phyloP scores from a whole-genome alignment of 1,140 invertebrate species.

The Drosophila neocordata region DNA sequence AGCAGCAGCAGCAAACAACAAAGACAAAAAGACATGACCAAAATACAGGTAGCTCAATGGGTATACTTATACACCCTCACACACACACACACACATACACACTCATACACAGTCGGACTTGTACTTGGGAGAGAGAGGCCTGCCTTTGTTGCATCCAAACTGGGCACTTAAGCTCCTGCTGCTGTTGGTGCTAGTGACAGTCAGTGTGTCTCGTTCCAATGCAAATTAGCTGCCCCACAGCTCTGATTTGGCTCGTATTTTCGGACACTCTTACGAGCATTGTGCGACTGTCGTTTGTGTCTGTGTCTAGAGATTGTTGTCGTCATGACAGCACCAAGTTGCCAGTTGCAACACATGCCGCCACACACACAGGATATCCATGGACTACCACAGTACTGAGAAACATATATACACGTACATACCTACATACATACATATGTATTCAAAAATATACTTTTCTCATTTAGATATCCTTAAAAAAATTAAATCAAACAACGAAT shows the following conservation, averaged over 20 bases:
- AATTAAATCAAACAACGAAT: no score
- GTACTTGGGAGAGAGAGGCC: slow-evolving; percentile 10
- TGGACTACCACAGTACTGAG: background rate
- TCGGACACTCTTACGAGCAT: slow-evolving; percentile 61
- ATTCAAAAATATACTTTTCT: no score
- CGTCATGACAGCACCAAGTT: slow-evolving; percentile 16
- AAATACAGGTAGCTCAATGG: slow-evolving; percentile 44
- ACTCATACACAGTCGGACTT: background rate
- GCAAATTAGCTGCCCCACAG: slow-evolving; percentile 75
- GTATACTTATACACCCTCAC: slow-evolving; percentile 37
- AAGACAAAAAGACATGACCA: slow-evolving; percentile 31
- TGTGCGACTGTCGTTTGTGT: slow-evolving; percentile 33
- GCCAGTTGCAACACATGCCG: slow-evolving; percentile 50
- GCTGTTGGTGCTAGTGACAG: background rate
- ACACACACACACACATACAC: slow-evolving; percentile 37
- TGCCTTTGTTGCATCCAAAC: slow-evolving; percentile 22
- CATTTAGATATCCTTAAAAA: no score
- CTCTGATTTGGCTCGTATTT: slow-evolving; percentile 64
- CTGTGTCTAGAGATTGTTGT: slow-evolving; percentile 52
- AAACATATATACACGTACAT: background rate
- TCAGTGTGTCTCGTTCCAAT: slow-evolving; percentile 45
- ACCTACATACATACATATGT: no score
- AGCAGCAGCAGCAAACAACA: background rate
- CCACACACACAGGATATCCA: slow-evolving; percentile 45
- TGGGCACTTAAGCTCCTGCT: slow-evolving; percentile 63